Base-by-base conservation (phyloP, 2,888 invertebrate genomes). In the Pseudococcus longispinus region DNA sequence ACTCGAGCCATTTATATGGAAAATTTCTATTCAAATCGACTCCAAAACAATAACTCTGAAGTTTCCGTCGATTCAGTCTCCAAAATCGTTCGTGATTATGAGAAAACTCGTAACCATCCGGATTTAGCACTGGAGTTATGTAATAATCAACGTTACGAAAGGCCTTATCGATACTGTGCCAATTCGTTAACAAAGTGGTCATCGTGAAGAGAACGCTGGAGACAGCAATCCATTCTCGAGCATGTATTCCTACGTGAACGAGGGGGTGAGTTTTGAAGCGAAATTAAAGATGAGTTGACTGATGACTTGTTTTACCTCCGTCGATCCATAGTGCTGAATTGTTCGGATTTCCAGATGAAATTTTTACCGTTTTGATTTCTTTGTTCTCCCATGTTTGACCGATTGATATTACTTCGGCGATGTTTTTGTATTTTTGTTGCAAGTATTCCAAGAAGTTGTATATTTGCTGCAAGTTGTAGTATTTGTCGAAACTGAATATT, bases 1-100 rank as follows among this genome's bases (percentile, higher is more conserved):
- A 18, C n/a, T 65, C 70, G 29, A 95, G 96, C 96, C 96, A 97
- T 85, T 95, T 94, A 89, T 95, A 95, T 87, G 96, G 96, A 90
- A 96, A 97, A 91, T 97, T 97, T 88, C 97, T 93, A 90, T 96
- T 96, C 1, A 96, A 93, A 91, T 96, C 96, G 0, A 94, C 94
- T 0, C 96, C 96, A 0, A 93, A 91, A 89, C 96, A 96, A n/a
- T 93, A 92, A 80, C 93, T 94, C 0, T 32, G 6, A n/a, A 91
- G 92, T 90, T 90, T 92, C 92, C 90, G 96, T 20, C 92, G 88
- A 11, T 92, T 92, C 88, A 92, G 92, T 87, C 92, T 89, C 92
- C 92, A 92, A 88, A 92, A 89, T 84, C 98, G 93, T 90, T 97
- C 96, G 18, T 92, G 92, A 20, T 6, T 37, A 13, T 65, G 60